Evolutionary conservation across 2,797 vertebrate species (phyloP).

Genomic region (Hippopotamyrus pictus): DNA sequence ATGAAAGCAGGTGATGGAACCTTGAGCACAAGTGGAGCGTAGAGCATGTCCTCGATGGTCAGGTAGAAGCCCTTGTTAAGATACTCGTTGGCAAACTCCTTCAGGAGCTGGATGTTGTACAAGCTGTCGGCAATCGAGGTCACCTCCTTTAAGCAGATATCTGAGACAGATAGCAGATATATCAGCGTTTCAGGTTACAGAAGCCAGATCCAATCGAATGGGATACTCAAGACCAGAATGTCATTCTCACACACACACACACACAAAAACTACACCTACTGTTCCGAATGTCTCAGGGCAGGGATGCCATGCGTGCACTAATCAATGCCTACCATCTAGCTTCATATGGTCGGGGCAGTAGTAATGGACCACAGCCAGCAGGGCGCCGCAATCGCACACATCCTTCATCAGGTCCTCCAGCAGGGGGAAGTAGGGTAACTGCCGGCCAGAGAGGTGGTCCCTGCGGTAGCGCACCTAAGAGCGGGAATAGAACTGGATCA

Average conservation of each 20-base stretch:
- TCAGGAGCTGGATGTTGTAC: conserved; percentile 89
- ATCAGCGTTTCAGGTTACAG: background rate
- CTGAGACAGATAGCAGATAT: conserved; percentile 48
- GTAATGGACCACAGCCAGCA: conserved; percentile 84
- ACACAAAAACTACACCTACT: background rate
- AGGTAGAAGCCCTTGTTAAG: conserved; percentile 92
- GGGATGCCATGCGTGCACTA: background rate
- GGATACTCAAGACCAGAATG: background rate
- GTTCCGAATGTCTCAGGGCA: background rate
- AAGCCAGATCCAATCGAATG: background rate
- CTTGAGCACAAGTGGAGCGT: conserved; percentile 88
- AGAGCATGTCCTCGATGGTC: conserved; percentile 89
- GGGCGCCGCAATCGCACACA: conserved; percentile 76
- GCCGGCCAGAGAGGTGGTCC: conserved; percentile 78
- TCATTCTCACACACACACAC: background rate
- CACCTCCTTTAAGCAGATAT: conserved; percentile 93
- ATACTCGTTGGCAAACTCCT: conserved; percentile 85
- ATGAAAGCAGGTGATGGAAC: conserved; percentile 46
- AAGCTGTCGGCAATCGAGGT: conserved; percentile 89
- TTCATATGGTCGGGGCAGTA: conserved; percentile 90
- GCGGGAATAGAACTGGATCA: conserved; percentile 24
- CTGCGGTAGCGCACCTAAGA: conserved; percentile 85
- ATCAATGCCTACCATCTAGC: conserved; percentile 73
- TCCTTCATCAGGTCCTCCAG: conserved; percentile 87
- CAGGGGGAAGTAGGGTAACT: conserved; percentile 78